Conservation (phyloP, 2,888 invertebrate genomes). For the Drosophila mulleri region DNA sequence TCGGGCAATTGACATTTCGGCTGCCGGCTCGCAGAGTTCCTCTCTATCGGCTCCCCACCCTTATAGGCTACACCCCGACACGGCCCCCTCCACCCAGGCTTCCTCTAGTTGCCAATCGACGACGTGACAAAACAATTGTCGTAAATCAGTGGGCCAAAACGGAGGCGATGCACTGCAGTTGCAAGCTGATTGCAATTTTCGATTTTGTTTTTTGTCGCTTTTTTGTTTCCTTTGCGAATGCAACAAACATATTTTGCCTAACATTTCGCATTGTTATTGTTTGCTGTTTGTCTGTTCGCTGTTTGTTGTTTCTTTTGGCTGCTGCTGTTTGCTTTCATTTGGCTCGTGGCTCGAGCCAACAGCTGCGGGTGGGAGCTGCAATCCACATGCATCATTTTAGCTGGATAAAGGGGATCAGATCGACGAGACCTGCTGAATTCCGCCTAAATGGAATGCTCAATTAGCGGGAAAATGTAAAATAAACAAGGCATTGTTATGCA, state of each 20-base stretch:
- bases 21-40: constrained; percentile 37
- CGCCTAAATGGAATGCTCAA: constrained; percentile 49
- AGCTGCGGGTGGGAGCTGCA: constrained; percentile 19
- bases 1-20: constrained; percentile 76
- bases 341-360: constrained; percentile 66
- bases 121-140: constrained; percentile 81
- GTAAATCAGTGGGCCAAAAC: constrained; percentile 71
- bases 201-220: constrained; percentile 3
- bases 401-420: constrained; percentile 8
- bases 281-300: constrained; percentile 1
- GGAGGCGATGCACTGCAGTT: constrained; percentile 23
- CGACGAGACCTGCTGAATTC: constrained; percentile 40
- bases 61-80: neutral
- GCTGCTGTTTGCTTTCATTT: constrained; percentile 74
- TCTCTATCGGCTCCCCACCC: neutral
- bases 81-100: neutral
- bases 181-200: constrained; percentile 39
- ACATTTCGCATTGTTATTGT: constrained; percentile 59
- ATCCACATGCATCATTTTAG: constrained; percentile 20
- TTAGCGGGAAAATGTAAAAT: constrained; percentile 29
- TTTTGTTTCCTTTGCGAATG: constrained; percentile 34
- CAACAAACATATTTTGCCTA: constrained; percentile 47
- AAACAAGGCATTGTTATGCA: constrained; percentile 1
- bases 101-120: constrained; percentile 51
- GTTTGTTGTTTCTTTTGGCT: constrained; percentile 17